Conservation (phyloP, 2,888 invertebrate genomes). For the Diplazon laetatorius region DNA sequence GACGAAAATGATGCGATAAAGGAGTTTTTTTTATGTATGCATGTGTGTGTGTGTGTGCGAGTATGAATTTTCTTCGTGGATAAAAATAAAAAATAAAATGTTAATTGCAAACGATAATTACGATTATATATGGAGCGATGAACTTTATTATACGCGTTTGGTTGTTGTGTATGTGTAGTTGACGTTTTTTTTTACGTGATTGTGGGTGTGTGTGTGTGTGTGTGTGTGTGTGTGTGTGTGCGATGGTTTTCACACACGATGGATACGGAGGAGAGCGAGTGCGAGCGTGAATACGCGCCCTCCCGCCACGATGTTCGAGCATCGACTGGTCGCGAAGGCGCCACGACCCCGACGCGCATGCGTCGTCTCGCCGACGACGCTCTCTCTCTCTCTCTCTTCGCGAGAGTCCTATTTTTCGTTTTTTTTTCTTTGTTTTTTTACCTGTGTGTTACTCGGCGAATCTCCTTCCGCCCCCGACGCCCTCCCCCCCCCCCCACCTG, state of each 20-base stretch:
- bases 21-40: too few species aligned
- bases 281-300: constrained; percentile 53
- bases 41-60: too few species aligned
- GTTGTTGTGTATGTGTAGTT: constrained; percentile 6
- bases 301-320: constrained; percentile 72
- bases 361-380: constrained; percentile 48
- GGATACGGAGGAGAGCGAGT: constrained; percentile 35
- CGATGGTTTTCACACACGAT: constrained; percentile 35
- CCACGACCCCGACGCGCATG: constrained; percentile 65
- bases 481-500: too few species aligned
- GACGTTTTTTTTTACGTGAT: too few species aligned
- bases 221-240: constrained; percentile 1
- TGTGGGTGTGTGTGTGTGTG: not conserved
- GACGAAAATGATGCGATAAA: not conserved
- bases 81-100: too few species aligned
- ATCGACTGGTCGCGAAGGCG: constrained; percentile 73
- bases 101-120: constrained; percentile 34
- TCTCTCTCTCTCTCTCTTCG: too few species aligned
- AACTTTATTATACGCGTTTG: constrained; percentile 39
- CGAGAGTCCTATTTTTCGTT: too few species aligned
- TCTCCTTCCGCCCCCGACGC: too few species aligned
- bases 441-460: constrained; percentile 17
- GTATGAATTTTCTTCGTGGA: too few species aligned
- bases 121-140: constrained; percentile 43
- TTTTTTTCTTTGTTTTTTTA: not conserved